Percentiles rank a stretch among this genome's conserved stretches.
Conservation (phyloP, 2,888 invertebrate genomes). For the Liposcelis brunnea region DNA sequence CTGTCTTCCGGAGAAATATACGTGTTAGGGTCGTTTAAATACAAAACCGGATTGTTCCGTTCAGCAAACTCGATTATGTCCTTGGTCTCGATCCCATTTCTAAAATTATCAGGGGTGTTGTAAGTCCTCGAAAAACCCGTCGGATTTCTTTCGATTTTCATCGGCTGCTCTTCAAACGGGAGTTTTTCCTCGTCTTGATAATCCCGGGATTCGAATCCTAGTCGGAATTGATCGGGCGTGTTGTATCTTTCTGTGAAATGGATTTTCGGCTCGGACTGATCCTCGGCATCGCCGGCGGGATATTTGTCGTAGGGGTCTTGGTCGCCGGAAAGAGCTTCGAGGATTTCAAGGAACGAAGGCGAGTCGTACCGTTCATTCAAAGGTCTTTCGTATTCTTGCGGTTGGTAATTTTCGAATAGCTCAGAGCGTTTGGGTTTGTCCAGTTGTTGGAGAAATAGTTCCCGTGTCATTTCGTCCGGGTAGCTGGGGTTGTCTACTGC, state of each 20-base stretch:
- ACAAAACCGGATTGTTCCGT: neutral
- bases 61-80: slow-evolving; percentile 19
- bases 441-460: too few relatives aligned
- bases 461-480: too few relatives aligned
- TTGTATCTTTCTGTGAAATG: slow-evolving; percentile 28
- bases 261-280: slow-evolving; percentile 8
- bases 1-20: neutral
- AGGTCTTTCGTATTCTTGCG: too few relatives aligned
- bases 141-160: slow-evolving; percentile 26
- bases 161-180: slow-evolving; percentile 34
- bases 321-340: too few relatives aligned
- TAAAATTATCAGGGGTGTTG: slow-evolving; percentile 31
- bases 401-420: too few relatives aligned
- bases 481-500: too few relatives aligned
- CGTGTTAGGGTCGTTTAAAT: neutral
- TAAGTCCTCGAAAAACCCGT: slow-evolving; percentile 25
- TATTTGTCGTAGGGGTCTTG: neutral
- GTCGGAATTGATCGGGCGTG: slow-evolving; percentile 29
- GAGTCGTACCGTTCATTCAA: too few relatives aligned
- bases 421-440: too few relatives aligned
- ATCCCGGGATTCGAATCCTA: slow-evolving; percentile 27
- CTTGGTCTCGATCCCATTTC: slow-evolving; percentile 27
- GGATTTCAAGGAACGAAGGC: too few relatives aligned
- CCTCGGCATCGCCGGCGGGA: slow-evolving; percentile 6
- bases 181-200: slow-evolving; percentile 20